Conservation (phyloP, 2,113 vertebrate species). For the Neogobius melanostomus region DNA sequence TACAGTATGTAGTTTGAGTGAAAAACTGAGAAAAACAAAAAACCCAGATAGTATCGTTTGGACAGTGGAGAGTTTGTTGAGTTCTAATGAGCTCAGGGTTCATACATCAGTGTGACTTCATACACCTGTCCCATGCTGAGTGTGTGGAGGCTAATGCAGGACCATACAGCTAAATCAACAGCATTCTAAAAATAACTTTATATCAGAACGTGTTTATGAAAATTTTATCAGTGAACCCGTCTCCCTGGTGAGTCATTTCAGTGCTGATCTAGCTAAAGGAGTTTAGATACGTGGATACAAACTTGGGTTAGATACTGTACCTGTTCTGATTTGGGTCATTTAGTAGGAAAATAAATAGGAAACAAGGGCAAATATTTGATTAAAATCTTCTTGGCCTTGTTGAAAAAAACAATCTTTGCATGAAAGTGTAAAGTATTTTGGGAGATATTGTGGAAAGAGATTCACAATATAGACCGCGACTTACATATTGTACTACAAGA, state of each 20-base stretch:
- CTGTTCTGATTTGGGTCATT: too few relatives aligned
- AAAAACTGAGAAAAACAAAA: too few relatives aligned
- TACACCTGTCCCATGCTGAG: neutral
- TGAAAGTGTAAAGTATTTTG: too few relatives aligned
- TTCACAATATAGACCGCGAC: too few relatives aligned
- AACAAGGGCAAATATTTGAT: too few relatives aligned
- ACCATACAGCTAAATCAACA: constrained; percentile 32
- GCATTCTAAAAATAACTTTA: constrained; percentile 44
- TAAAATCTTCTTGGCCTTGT: too few relatives aligned
- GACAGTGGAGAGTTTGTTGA: neutral
- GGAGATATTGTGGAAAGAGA: too few relatives aligned
- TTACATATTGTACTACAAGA: too few relatives aligned
- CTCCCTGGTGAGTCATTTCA: constrained; percentile 49
- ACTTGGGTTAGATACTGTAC: too few relatives aligned
- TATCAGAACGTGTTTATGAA: constrained; percentile 42
- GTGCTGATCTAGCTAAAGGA: constrained; percentile 36
- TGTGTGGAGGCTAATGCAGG: neutral
- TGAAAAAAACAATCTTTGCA: too few relatives aligned
- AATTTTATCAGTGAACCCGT: constrained; percentile 54
- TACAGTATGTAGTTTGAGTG: too few relatives aligned
- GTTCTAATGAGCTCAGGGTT: neutral
- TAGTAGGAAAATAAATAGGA: too few relatives aligned
- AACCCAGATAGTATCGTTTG: neutral
- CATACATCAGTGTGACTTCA: neutral
- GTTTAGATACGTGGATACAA: neutral